Evolutionary conservation across 2,888 invertebrate genomes (phyloP), one percentile per base, ranked within the genome.

Genomic region (Hydrotaea cyrtoneurina): DNA sequence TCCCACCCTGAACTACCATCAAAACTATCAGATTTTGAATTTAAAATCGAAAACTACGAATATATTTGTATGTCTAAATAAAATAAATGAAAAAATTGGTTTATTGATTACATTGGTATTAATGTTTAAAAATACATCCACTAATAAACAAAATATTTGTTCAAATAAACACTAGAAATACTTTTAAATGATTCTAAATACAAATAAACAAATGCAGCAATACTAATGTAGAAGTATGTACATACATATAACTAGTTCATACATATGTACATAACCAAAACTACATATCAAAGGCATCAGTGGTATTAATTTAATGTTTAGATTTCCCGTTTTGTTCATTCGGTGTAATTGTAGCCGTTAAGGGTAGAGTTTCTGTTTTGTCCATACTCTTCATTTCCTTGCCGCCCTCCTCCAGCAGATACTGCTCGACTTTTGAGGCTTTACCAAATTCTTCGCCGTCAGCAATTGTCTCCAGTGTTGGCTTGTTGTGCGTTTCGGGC

Each of bases 401-500:
- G 31, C 87, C 89, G 15, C 87, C 89, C 73, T 88, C 69, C 64
- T 91, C 90, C 62, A 89, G 13, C 21, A 88, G 87, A 15, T 78
- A 87, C 2, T 82, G 71, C 31, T 73, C 10, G 86, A 87, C 0
- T 15, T 72, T n/a, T 69, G 75, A 43, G 69, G 71, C 78, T 88
- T 93, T 93, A 74, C 94, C 94, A 88, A 94, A 94, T 46, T 93
- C 93, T 92, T 97, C 96, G 0, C 96, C 96, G 89, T 97, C 97
- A 88, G 95, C 95, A 85, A 97, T 94, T 0, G 97, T 97, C 88
- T 97, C 97, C 0, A 97, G 95, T 43, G 97, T 93, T 87, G 95
- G 95, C 87, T 94, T 95, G 80, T 96, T 95, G 80, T 95, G 93
- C 0, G 97, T 97, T 92, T 97, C 97, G 0, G 97, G 97, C 75